phyloP scores from a whole-genome alignment of 2,888 invertebrate species.

The Eupithecia pulchellata region DNA sequence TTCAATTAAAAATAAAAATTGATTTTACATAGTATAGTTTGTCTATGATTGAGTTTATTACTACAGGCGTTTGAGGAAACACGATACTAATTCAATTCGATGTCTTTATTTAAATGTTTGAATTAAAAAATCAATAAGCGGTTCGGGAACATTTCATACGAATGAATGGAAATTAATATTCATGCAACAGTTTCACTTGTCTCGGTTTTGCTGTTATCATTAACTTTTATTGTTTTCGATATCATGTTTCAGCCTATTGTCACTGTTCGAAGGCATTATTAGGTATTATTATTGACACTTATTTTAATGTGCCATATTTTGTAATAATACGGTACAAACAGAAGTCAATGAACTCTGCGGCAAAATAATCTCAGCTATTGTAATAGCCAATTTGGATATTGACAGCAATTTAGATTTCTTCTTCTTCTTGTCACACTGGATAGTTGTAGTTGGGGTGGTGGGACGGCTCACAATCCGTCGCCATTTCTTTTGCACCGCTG shows the following conservation, averaged over 20 bases:
- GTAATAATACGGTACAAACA: conserved; percentile 5
- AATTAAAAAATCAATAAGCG: conserved; percentile 45
- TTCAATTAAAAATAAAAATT: conserved; percentile 49
- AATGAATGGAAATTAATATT: conserved; percentile 46
- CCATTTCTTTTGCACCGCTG: no score
- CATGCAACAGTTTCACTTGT: conserved; percentile 43
- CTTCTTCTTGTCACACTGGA: no score
- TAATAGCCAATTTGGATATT: not conserved
- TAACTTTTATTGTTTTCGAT: conserved; percentile 46
- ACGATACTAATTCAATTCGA: conserved; percentile 49
- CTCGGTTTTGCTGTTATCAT: conserved; percentile 38
- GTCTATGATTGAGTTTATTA: conserved; percentile 49
- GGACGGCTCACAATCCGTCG: no score
- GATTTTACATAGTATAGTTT: conserved; percentile 43
- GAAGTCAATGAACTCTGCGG: conserved; percentile 14
- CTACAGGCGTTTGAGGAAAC: conserved; percentile 44
- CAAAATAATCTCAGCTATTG: conserved; percentile 7
- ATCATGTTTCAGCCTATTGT: conserved; percentile 45
- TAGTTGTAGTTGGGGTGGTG: no score
- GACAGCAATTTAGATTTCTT: no score
- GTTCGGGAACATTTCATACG: conserved; percentile 39
- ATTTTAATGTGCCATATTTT: conserved; percentile 17
- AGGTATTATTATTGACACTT: conserved; percentile 17
- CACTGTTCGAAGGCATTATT: conserved; percentile 27
- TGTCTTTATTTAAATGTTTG: conserved; percentile 48